These are phyloP conservation scores for Eurystomus gularis DNA, from an alignment of 2,113 vertebrate species.

Conservation along the genomic window DNA sequence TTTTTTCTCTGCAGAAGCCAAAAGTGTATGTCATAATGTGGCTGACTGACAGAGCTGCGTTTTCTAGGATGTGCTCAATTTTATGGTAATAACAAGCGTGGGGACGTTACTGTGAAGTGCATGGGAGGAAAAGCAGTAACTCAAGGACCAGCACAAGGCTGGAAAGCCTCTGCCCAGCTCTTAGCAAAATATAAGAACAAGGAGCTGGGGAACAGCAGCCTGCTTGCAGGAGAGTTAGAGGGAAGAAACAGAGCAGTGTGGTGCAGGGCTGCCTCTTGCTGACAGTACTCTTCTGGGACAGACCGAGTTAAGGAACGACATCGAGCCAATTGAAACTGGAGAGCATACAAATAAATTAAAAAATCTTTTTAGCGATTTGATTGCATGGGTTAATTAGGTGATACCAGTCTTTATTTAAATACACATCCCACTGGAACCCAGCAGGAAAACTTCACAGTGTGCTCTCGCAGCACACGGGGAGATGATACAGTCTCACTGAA, in stretches of 20 bases:
- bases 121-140: neutral
- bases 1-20: slow-evolving; percentile 47
- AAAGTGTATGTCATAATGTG: slow-evolving; percentile 2
- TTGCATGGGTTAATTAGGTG: neutral
- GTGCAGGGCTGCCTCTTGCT: neutral
- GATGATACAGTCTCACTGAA: neutral
- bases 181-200: neutral
- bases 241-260: neutral
- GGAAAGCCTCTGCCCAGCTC: neutral
- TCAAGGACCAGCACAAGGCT: neutral
- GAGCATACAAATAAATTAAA: neutral
- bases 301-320: neutral
- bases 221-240: neutral
- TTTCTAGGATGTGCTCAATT: neutral
- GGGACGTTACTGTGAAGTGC: neutral
- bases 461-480: rapidly evolving
- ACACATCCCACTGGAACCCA: neutral
- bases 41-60: slow-evolving; percentile 18
- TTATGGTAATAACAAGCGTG: neutral
- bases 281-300: neutral
- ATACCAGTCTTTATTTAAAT: neutral
- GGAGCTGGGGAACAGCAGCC: neutral
- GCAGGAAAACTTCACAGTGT: neutral
- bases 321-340: neutral
- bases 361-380: neutral